These are phyloP conservation scores for Anas platyrhynchos DNA, from an alignment of 2,113 vertebrate species.

Conservation along the genomic window DNA sequence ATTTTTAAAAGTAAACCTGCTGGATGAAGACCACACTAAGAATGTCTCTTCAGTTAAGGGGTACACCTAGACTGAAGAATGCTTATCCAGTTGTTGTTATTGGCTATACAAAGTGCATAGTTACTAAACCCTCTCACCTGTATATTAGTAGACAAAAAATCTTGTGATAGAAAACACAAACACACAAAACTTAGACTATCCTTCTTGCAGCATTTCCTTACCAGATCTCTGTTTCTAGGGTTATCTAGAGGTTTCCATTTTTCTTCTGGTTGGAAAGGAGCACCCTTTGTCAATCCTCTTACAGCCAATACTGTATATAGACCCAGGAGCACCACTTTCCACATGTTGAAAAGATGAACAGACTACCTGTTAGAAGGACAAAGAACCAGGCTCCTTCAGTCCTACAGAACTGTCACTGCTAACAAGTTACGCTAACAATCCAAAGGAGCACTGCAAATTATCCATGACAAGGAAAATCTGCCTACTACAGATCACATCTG, in stretches of 20 bases:
- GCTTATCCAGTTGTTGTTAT: neutral
- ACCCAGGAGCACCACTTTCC: constrained; percentile 56
- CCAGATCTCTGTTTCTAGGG: constrained; percentile 77
- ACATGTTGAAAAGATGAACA: constrained; percentile 10
- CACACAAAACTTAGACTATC: neutral
- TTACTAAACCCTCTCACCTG: neutral
- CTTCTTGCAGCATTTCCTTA: constrained; percentile 54
- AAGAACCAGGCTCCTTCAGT: neutral
- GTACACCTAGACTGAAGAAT: constrained; percentile 28
- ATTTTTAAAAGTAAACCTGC: neutral
- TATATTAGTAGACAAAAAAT: neutral
- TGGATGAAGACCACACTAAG: neutral
- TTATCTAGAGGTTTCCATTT: constrained; percentile 77
- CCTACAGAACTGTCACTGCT: neutral
- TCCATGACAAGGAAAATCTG: neutral
- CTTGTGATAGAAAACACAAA: neutral
- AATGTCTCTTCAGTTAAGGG: neutral
- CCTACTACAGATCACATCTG: neutral
- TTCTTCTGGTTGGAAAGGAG: constrained; percentile 58
- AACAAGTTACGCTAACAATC: neutral
- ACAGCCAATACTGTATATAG: constrained; percentile 30
- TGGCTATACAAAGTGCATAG: neutral
- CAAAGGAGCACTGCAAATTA: neutral
- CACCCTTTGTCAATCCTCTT: constrained; percentile 8
- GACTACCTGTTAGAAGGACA: neutral